These are phyloP conservation scores for Jaculus jaculus DNA, from an alignment of 2,113 vertebrate genomes.

Conservation along the genomic window DNA sequence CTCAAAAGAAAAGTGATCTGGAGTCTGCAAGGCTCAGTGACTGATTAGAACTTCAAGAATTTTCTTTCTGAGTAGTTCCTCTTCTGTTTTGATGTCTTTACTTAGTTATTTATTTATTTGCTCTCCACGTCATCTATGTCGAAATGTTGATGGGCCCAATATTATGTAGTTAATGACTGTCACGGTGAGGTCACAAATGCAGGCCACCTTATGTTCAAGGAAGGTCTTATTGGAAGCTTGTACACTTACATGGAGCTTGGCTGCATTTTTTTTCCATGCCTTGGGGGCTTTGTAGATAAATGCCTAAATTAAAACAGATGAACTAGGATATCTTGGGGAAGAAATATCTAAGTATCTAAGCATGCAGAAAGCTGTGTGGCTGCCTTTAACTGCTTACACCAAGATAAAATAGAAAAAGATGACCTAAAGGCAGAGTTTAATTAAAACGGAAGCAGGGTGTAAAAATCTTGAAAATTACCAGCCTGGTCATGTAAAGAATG, in stretches of 20 bases:
- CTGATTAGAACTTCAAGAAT: too few species aligned
- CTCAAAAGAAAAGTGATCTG: too few species aligned
- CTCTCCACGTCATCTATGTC: too few species aligned
- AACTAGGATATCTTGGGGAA: background rate
- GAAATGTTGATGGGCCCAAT: too few species aligned
- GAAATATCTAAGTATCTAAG: background rate
- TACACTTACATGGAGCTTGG: background rate
- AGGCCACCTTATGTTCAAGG: too few species aligned
- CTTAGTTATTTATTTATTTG: too few species aligned
- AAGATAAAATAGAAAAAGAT: slow-evolving; percentile 31
- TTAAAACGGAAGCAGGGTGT: slow-evolving; percentile 36
- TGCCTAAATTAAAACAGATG: slow-evolving; percentile 3
- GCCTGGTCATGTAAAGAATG: slow-evolving; percentile 6
- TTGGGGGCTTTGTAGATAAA: background rate
- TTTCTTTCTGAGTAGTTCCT: too few species aligned
- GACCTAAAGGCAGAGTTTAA: slow-evolving; percentile 31
- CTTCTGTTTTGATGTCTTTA: too few species aligned
- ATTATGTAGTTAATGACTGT: too few species aligned
- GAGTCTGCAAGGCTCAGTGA: too few species aligned
- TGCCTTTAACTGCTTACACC: background rate
- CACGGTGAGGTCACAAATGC: too few species aligned
- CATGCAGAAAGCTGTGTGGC: background rate
- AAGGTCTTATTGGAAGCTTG: background rate
- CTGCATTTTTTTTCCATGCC: background rate
- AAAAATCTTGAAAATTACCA: slow-evolving; percentile 27